A percentile compares a stretch with the other conserved stretches of the same genome.
These are phyloP conservation scores for Prolemur simus DNA, from an alignment of 2,113 vertebrate genomes.

Conservation along the genomic window DNA sequence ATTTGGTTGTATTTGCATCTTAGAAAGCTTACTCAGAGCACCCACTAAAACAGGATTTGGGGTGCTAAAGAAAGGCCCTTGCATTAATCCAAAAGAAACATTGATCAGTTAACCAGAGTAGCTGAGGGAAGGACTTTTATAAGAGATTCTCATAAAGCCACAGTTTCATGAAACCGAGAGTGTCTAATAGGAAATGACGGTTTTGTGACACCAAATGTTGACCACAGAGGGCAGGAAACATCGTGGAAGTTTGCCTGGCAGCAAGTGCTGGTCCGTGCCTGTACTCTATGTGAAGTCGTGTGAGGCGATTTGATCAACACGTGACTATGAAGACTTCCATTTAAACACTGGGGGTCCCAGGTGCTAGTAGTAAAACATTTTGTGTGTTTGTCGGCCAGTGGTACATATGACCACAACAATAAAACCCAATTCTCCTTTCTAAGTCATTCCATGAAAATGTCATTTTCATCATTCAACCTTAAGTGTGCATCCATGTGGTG, in stretches of 20 bases:
- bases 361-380: neutral
- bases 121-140: neutral
- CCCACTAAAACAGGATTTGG: neutral
- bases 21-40: neutral
- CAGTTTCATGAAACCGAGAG: neutral
- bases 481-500: neutral
- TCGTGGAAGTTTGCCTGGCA: neutral
- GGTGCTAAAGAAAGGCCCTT: neutral
- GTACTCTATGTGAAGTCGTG: neutral
- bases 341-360: neutral
- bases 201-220: neutral
- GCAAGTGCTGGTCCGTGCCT: neutral
- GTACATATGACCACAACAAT: neutral
- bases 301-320: neutral
- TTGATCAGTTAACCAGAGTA: neutral
- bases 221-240: neutral
- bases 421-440: neutral
- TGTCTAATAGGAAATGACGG: neutral
- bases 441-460: neutral
- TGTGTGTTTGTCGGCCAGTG: neutral
- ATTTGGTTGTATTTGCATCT: neutral
- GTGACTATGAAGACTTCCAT: neutral
- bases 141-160: neutral
- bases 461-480: slow-evolving; percentile 36
- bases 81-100: neutral